phyloP scores from a whole-genome alignment of 2,888 invertebrate species.

The Drosophila lutescens region DNA sequence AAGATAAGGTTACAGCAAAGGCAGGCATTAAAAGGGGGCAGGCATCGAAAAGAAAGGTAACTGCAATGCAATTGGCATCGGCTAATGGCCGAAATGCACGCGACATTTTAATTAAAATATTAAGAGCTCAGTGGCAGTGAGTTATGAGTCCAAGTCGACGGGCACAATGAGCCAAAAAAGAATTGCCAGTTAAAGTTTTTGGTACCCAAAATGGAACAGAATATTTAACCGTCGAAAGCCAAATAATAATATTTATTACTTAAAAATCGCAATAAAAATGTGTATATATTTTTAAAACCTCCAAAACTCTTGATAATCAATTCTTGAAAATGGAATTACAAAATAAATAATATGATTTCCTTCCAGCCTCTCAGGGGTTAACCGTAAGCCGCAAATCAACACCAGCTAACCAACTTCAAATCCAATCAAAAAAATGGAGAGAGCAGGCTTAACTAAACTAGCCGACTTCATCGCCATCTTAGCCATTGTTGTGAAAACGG shows the following conservation, averaged over 20 bases:
- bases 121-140: slow-evolving; percentile 28
- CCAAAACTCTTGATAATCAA: too few relatives aligned
- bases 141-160: slow-evolving; percentile 16
- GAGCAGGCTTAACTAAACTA: slow-evolving; percentile 52
- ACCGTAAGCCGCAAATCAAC: slow-evolving; percentile 26
- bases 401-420: slow-evolving; percentile 47
- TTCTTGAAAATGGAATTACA: too few relatives aligned
- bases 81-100: slow-evolving; percentile 53
- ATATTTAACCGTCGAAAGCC: not conserved
- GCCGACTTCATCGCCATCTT: slow-evolving; percentile 35
- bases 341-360: too few relatives aligned
- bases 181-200: slow-evolving; percentile 9
- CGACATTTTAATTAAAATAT: slow-evolving; percentile 74
- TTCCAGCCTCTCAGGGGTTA: slow-evolving; percentile 10
- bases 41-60: not conserved
- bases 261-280: too few relatives aligned
- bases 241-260: too few relatives aligned
- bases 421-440: slow-evolving; percentile 64
- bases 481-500: slow-evolving; percentile 52
- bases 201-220: not conserved
- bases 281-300: too few relatives aligned
- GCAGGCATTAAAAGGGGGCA: slow-evolving; percentile 5
- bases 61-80: slow-evolving; percentile 3
- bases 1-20: slow-evolving; percentile 55
- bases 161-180: slow-evolving; percentile 9